Base-by-base conservation (phyloP, 2,888 invertebrate genomes). In the Dyspetes luteomarginatus region DNA sequence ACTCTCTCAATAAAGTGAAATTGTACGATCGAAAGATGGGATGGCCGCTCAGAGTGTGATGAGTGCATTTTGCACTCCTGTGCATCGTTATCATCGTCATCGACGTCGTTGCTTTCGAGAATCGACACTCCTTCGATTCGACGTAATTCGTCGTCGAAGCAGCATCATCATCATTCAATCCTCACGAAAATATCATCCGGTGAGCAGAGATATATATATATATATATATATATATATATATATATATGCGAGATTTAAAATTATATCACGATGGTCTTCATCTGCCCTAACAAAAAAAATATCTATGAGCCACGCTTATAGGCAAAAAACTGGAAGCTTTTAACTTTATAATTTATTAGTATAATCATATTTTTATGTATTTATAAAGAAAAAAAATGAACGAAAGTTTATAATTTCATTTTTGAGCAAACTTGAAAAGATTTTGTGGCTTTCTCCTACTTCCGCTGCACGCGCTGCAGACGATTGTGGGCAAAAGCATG, bases 1-100 rank as follows among this genome's bases (percentile, higher is more conserved):
- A n/a, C n/a, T n/a, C n/a, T n/a, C n/a, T n/a, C n/a, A n/a, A n/a
- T n/a, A 52, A 52, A 52, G 50, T 52, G 24, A 24, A 2, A 24
- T 30, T 28, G 12, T 12, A 56, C 4, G 17, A 56, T 56, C 15
- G 56, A n/a, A 56, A 30, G 3, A 30, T 17, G 15, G 30, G 4
- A 56, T 67, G 75, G 58, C 58, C 26, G 67, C 41, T 24, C 48
- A 48, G 24, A 67, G 67, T 67, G 58, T 67, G 24, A 48, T 60
- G 58, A 30, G 74, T 7, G 65, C 55, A 19, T 73, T 58, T 24
- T 41, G 68, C 69, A 58, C 55, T 58, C 22, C 15, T 5, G 75
- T 28, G 48, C 30, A 43, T 55, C 30, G 7, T 43, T 30, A 62
- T 64, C 52, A 45, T 67, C 19, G 41, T 71, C 26, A 26, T 43